Evolutionary conservation across 2,797 vertebrate species (phyloP).

Genomic region (Distichodus sexfasciatus): DNA sequence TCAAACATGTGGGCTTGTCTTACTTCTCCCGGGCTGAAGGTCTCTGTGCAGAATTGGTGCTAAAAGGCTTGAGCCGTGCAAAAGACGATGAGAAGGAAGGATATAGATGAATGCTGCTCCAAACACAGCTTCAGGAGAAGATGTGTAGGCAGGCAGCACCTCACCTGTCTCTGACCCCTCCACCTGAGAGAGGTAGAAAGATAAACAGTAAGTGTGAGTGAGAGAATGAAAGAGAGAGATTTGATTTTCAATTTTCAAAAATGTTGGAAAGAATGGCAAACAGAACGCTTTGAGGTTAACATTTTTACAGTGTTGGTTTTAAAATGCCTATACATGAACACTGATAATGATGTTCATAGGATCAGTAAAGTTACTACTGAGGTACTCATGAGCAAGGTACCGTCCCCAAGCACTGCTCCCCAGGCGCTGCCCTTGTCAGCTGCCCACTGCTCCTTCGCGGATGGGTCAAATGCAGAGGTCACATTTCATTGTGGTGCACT

Average conservation of each 20-base stretch:
- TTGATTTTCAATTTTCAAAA: neutral
- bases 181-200: slow-evolving; percentile 66
- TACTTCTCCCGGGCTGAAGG: slow-evolving; percentile 79
- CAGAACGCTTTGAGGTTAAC: too few relatives aligned
- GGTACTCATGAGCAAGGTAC: too few relatives aligned
- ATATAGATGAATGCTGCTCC: slow-evolving; percentile 86
- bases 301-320: too few relatives aligned
- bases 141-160: slow-evolving; percentile 82
- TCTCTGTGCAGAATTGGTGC: slow-evolving; percentile 71
- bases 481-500: too few relatives aligned
- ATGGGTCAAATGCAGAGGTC: too few relatives aligned
- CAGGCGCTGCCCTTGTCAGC: too few relatives aligned
- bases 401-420: too few relatives aligned
- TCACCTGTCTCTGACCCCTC: slow-evolving; percentile 81
- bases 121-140: slow-evolving; percentile 85
- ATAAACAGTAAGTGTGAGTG: neutral
- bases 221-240: slow-evolving; percentile 5
- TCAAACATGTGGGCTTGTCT: slow-evolving; percentile 21
- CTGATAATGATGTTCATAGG: too few relatives aligned
- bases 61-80: slow-evolving; percentile 79
- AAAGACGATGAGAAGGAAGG: slow-evolving; percentile 83
- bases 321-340: too few relatives aligned
- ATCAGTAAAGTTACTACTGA: too few relatives aligned
- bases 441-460: too few relatives aligned
- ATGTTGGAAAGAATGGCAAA: neutral